Evolutionary conservation across 1,140 invertebrate species (phyloP), one percentile per base, ranked within the genome.

Genomic region (Lasioglossum albipes): DNA sequence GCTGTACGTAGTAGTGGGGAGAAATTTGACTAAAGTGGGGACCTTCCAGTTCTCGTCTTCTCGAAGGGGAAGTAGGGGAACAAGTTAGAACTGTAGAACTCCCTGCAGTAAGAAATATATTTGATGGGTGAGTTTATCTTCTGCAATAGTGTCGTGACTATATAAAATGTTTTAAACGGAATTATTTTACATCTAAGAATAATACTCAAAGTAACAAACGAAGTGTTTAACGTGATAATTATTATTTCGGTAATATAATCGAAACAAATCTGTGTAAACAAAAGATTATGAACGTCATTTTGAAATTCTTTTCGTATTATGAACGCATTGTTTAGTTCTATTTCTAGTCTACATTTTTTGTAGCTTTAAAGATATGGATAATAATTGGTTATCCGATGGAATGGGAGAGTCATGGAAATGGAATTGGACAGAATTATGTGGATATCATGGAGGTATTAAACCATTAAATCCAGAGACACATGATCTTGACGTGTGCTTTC

Each of bases 401-500:
- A 42, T 7, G 18, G 69, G 13, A 81, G 68, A 70, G 6, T 75
- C 73, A 42, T 92, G 91, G 90, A 91, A 89, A 59, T 96, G 96
- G 96, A 95, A 95, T 84, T 97, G 96, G 96, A 95, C 95, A 62
- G 94, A 96, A 81, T 94, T 97, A 81, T 97, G 96, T 91, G 96
- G 96, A 12, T 93, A 95, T 31, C 36, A 65, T 22, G 93, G 93
- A 31, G 95, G 95, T 16, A 92, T 97, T 49, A 93, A 94, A 72
- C 94, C 96, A 2, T 96, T 96, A 94, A 95, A 96, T 89, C 91
- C 94, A 22, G 89, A 93, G n/a, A 94, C 94, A 10, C 95, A 95
- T 87, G 96, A 97, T 91, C 94, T 98, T 85, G 95, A 96, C 83
- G 92, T 95, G 65, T 98, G 97, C 91, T 98, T 98, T 90, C 96